Evolutionary conservation across 2,113 vertebrate species (phyloP), one percentile per base, ranked within the genome.

Genomic region (Alligator mississippiensis): DNA sequence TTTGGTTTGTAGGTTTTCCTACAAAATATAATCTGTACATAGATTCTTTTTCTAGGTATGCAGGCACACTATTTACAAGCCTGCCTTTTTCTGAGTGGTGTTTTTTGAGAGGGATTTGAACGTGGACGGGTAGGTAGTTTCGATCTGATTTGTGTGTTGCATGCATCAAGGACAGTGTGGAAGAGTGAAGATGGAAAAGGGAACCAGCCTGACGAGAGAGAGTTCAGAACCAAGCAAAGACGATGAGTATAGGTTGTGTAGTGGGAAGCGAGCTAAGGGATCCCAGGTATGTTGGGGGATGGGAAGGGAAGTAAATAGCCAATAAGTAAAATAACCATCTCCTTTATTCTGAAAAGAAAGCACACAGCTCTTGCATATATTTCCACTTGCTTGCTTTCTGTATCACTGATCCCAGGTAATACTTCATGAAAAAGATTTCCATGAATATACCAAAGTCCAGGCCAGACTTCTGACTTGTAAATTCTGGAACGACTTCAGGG

Each of bases 1-100:
- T 47, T 89, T 25, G 47, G 87, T 93, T 90, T 96, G 96, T 96
- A 96, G 91, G 95, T 93, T 96, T 96, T 97, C 90, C 91, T 93
- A 64, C 82, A 91, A 91, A 94, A 93, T 47, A 94, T 19, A 70
- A 94, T 87, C 94, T 96, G 95, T 84, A 87, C 93, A 93, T 96
- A 96, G 17, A 93, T 96, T 96, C 88, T 94, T 93, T 96, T 93
- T 93, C 83, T 95, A 94, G 96, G 24, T 95, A 95, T 81, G 34
- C 38, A 82, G 74, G 95, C 66, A 55, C 38, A 77, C 64, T 87
- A 89, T 93, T 94, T 90, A 60, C 81, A 55, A 82, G 70, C 34
- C 88, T 96, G 81, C 93, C 91, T 92, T 94, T 80, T 90, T 85
- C 77, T 80, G 68, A 89, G 80, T 13, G 9, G 94, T 87, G 59